Percentiles rank a stretch among this genome's conserved stretches.
Conservation (phyloP, 2,888 invertebrate genomes). For the Globia sparganii region DNA sequence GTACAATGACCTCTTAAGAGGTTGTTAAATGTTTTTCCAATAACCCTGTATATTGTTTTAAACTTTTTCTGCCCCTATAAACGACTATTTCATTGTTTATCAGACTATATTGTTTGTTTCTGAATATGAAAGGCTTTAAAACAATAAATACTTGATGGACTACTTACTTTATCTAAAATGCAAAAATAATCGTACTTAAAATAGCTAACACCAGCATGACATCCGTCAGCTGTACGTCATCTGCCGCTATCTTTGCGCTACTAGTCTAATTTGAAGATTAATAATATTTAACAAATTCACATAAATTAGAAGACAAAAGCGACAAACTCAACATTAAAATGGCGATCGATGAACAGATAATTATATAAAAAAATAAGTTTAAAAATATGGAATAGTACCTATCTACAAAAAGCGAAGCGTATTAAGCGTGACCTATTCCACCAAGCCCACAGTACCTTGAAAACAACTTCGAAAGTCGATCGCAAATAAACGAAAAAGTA, state of each 20-base stretch:
- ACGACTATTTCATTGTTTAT: background rate
- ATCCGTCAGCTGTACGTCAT: background rate
- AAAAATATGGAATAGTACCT: slow-evolving; percentile 36
- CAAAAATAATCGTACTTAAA: too few species aligned
- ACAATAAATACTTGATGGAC: background rate
- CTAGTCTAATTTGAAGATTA: background rate
- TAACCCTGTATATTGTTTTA: background rate
- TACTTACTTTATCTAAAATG: background rate
- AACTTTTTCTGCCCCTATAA: background rate
- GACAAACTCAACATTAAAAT: slow-evolving; percentile 25
- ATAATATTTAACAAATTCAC: background rate
- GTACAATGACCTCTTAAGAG: too few species aligned
- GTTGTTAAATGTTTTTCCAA: too few species aligned
- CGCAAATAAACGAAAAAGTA: slow-evolving; percentile 78
- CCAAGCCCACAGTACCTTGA: slow-evolving; percentile 67
- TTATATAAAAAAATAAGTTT: slow-evolving; percentile 22
- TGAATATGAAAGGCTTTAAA: too few species aligned
- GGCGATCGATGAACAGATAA: slow-evolving; percentile 6
- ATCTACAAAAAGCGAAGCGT: too few species aligned
- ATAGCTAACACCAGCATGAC: background rate
- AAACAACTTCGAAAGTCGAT: slow-evolving; percentile 75
- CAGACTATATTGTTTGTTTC: background rate
- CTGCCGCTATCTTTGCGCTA: background rate
- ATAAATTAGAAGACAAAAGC: background rate
- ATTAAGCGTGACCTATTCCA: slow-evolving; percentile 58